These are phyloP conservation scores for Odontomyia ornata DNA, from an alignment of 2,888 invertebrate genomes.

Conservation along the genomic window DNA sequence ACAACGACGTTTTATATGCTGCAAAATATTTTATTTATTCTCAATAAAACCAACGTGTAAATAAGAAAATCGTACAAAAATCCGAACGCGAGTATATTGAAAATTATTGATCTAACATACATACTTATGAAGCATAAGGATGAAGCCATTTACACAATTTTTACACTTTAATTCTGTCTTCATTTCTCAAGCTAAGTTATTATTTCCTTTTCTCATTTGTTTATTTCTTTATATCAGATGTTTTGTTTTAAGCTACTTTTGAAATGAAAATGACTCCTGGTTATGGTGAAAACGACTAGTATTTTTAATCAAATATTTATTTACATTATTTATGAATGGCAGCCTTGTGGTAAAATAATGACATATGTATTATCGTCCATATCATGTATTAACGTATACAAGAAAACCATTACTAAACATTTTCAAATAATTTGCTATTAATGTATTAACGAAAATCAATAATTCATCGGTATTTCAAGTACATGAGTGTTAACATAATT, in stretches of 20 bases:
- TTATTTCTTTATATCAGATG: too few species aligned
- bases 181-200: too few species aligned
- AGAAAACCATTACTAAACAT: not conserved
- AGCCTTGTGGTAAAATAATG: not conserved
- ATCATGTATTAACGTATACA: constrained; percentile 18
- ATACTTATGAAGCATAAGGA: too few species aligned
- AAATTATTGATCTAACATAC: too few species aligned
- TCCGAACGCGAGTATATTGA: too few species aligned
- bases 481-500: not conserved
- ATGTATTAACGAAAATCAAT: not conserved
- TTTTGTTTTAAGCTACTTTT: too few species aligned
- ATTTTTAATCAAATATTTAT: too few species aligned
- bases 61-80: constrained; percentile 27
- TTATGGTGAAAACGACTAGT: too few species aligned
- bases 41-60: constrained; percentile 24
- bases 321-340: not conserved
- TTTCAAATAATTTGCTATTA: constrained; percentile 24
- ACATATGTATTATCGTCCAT: constrained; percentile 21
- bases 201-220: too few species aligned
- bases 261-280: too few species aligned
- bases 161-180: too few species aligned
- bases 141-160: too few species aligned
- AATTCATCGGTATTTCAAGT: not conserved
- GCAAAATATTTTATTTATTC: not conserved
- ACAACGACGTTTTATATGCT: constrained; percentile 21